Base-by-base conservation (phyloP, 1,140 invertebrate genomes). In the Spodoptera litura region DNA sequence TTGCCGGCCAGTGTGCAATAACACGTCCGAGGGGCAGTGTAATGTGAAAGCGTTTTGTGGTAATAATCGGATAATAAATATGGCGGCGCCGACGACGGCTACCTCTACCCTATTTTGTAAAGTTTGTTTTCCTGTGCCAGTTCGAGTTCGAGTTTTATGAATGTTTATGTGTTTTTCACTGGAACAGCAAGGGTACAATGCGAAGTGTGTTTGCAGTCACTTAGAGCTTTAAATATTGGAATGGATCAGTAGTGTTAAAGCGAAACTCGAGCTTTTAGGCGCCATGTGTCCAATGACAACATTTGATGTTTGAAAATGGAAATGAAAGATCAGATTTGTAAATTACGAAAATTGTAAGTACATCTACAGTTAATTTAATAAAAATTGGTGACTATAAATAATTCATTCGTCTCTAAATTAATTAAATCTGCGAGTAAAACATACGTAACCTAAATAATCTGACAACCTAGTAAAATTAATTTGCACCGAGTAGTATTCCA, bases 21-120 rank as follows among this genome's bases (percentile, higher is more conserved):
- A 86, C 85, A 83, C 82, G 81, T 82, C 78, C 80, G 78, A 80
- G 71, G 82, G 78, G 85, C 58, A 85, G 84, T 87, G 87, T 87
- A 80, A 81, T 83, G 85, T 61, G 80, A 80, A 86, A 85, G 83
- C 86, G 84, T 87, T 87, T 75, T 85, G 87, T 85, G 86, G 85
- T 78, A 86, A 88, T 89, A 89, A 88, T 88, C 85, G 80, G 77
- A 83, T 83, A 84, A 89, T 88, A 89, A 89, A 87, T 87, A 87
- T 73, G 82, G 74, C 66, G 70, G 68, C 73, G 78, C 58, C 77
- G 76, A 72, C 74, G 49, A 70, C 61, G 12, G 66, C 51, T 12
- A 35, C 51, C 53, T 52, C 35, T 53, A 68, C 78, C 78, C 78
- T 73, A 78, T 55, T 62, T 51, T 70, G 76, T 59, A 70, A 78